phyloP scores from a whole-genome alignment of 2,888 invertebrate genomes.

The Priapulus caudatus region DNA sequence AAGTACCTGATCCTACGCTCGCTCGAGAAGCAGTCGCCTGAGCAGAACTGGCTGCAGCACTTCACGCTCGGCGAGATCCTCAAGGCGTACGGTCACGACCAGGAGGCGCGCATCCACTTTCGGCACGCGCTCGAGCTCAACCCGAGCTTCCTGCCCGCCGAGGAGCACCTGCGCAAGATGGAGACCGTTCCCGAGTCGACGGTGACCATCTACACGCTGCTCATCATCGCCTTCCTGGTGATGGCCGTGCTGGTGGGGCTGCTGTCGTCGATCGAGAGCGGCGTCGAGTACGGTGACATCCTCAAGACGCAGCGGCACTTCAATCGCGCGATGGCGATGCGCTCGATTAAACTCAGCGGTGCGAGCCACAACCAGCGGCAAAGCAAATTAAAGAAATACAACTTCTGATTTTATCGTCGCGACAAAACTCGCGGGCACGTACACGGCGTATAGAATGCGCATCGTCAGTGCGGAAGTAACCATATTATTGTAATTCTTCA shows the following conservation, averaged over 20 bases:
- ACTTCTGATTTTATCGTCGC: too few species aligned
- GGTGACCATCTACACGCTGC: slow-evolving; percentile 69
- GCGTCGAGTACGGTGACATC: slow-evolving; percentile 29
- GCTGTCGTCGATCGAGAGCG: slow-evolving; percentile 55
- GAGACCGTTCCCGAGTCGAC: slow-evolving; percentile 65
- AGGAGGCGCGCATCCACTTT: slow-evolving; percentile 71
- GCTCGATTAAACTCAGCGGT: slow-evolving; percentile 49
- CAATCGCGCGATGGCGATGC: slow-evolving; percentile 78
- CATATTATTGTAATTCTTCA: too few species aligned
- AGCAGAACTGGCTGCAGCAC: slow-evolving; percentile 80
- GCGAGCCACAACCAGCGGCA: slow-evolving; percentile 38
- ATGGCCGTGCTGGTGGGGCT: slow-evolving; percentile 62
- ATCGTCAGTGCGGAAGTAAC: too few species aligned
- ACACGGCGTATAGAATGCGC: too few species aligned
- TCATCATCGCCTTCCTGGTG: slow-evolving; percentile 75
- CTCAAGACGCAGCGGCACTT: slow-evolving; percentile 64
- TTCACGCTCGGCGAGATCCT: slow-evolving; percentile 82
- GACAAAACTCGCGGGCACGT: too few species aligned
- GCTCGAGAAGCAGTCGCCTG: slow-evolving; percentile 67
- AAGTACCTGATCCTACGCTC: slow-evolving; percentile 72
- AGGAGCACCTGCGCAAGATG: slow-evolving; percentile 64
- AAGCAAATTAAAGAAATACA: slow-evolving; percentile 26
- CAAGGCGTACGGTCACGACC: slow-evolving; percentile 76
- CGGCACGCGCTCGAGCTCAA: slow-evolving; percentile 67
- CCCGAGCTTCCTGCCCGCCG: slow-evolving; percentile 71